Base-by-base conservation (phyloP, 2,113 vertebrate species). In the Panthera tigris region DNA sequence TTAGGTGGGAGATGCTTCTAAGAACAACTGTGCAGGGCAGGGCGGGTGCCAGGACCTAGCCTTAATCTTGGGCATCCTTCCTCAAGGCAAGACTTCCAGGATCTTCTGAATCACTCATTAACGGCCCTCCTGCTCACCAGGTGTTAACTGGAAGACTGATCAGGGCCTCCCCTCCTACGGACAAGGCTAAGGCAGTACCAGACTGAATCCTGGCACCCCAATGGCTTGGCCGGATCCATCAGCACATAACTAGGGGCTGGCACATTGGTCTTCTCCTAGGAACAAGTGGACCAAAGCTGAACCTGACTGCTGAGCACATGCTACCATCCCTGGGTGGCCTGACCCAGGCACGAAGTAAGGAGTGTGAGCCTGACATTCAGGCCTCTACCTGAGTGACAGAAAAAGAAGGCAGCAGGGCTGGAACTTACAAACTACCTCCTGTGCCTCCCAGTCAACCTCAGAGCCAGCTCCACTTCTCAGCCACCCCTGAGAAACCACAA, bases 71-170 rank as follows among this genome's bases (percentile, higher is more conserved):
- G 4, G 23, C 41, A 91, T 61, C 31, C 27, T 93, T 55, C 55
- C 65, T 84, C 41, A 63, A 89, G 71, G 45, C 61, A 71, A 89
- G n/a, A 25, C 33, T 85, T 76, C 48, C 68, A 90, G 74, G 33
- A 73, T 61, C 68, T 76, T 63, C 36, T 39, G 13, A 94, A 71
- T 29, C 57, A 71, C 69, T 76, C 12, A 57, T 25, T 50, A 76
- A 29, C 5, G 1, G 2, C 29, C n/a, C 16, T 45, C 23, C 10
- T 0, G 2, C 13, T 3, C 5, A 5, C 4, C 11, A 14, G 16
- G 14, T 50, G 68, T 83, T 93, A 87, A 39, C 48, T 12, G 52
- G 82, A 91, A 88, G 73, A 36, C 12, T 78, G 61, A 13, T 25
- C 79, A 61, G 2, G 79, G 10, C 57, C 45, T 5, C 94, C 48